phyloP scores from a whole-genome alignment of 2,113 vertebrate species.

The Dicentrarchus labrax region DNA sequence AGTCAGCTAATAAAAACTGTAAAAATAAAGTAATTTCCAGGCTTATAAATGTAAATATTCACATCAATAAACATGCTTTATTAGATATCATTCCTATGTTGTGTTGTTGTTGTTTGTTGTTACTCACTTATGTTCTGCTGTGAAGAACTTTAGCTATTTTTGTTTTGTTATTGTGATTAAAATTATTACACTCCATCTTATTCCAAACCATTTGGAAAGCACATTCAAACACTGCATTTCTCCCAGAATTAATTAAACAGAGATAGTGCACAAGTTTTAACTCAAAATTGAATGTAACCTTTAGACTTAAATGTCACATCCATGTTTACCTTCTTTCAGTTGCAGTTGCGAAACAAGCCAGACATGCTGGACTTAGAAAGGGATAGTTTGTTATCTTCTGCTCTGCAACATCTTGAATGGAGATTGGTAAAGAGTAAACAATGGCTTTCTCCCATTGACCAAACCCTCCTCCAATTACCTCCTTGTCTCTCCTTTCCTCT shows the following conservation, averaged over 20 bases:
- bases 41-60: not conserved
- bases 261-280: not conserved
- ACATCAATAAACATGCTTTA: not conserved
- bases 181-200: not conserved
- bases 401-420: conserved; percentile 16
- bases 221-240: not conserved
- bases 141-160: not conserved
- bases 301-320: conserved; percentile 45
- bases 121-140: not conserved
- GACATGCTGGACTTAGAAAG: conserved; percentile 10
- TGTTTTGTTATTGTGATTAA: conserved; percentile 3
- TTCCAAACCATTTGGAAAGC: not conserved
- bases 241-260: not conserved
- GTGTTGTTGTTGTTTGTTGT: not conserved
- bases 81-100: not conserved
- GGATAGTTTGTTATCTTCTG: conserved; percentile 1
- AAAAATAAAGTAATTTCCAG: not conserved
- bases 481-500: conserved; percentile 57
- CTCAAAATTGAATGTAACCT: conserved; percentile 39
- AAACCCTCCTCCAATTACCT: conserved; percentile 61
- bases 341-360: not conserved
- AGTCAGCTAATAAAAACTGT: too few species aligned
- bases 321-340: conserved; percentile 2
- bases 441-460: conserved; percentile 39
- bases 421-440: conserved; percentile 42